A percentile compares a stretch with the other conserved stretches of the same genome.
Evolutionary conservation across 2,888 invertebrate species (phyloP).

Genomic region (Netelia melanura): DNA sequence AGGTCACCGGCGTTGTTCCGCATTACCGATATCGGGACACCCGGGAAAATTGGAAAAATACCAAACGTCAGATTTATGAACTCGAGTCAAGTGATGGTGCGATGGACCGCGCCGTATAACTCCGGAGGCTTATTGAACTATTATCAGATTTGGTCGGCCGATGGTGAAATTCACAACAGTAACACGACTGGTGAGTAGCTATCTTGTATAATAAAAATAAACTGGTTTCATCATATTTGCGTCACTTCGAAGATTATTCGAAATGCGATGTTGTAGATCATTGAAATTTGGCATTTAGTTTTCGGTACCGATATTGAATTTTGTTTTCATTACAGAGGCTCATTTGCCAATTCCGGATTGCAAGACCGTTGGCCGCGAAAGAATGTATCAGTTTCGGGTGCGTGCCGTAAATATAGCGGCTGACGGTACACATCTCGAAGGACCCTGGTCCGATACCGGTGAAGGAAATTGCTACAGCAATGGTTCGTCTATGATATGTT

Average conservation of each 20-base stretch:
- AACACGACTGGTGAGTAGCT: conserved; percentile 74
- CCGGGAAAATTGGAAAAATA: conserved; percentile 83
- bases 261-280: conserved; percentile 3
- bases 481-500: conserved; percentile 73
- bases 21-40: conserved; percentile 88
- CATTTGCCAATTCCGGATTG: conserved; percentile 82
- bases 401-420: conserved; percentile 83
- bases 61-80: conserved; percentile 84
- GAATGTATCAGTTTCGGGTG: conserved; percentile 81
- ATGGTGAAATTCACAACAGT: conserved; percentile 79
- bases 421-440: conserved; percentile 78
- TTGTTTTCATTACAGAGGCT: conserved; percentile 74
- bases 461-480: conserved; percentile 83
- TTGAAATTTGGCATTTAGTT: neutral
- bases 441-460: conserved; percentile 84
- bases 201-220: neutral
- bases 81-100: conserved; percentile 84
- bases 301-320: conserved; percentile 27
- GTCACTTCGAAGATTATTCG: too few species aligned
- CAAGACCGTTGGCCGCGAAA: conserved; percentile 78
- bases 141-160: conserved; percentile 85
- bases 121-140: conserved; percentile 85
- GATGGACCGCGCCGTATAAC: conserved; percentile 85
- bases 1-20: conserved; percentile 86
- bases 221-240: too few species aligned